Percentiles rank a stretch among this genome's conserved stretches.
phyloP scores from a whole-genome alignment of 2,888 invertebrate species.

The Brachyptera putata region DNA sequence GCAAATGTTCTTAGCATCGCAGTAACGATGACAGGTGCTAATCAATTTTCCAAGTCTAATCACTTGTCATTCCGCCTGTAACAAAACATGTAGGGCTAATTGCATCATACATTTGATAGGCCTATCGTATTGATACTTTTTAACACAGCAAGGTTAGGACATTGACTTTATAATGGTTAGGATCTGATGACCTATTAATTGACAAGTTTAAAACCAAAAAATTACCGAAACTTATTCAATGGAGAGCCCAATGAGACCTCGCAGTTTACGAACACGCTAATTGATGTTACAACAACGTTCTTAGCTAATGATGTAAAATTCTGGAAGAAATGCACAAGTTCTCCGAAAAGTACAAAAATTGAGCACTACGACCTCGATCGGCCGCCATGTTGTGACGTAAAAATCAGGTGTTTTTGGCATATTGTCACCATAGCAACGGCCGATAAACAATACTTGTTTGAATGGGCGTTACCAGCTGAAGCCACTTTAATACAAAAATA shows the following conservation, averaged over 20 bases:
- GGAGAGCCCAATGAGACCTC: too few relatives aligned
- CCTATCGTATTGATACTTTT: too few relatives aligned
- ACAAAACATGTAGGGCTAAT: not conserved
- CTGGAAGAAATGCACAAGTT: too few relatives aligned
- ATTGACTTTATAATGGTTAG: too few relatives aligned
- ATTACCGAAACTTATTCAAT: too few relatives aligned
- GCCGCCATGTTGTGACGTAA: conserved; percentile 23
- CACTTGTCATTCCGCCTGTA: not conserved
- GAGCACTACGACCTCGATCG: not conserved
- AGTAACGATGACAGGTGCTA: not conserved
- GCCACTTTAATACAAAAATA: too few relatives aligned
- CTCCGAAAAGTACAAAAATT: too few relatives aligned
- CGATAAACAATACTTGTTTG: conserved; percentile 3
- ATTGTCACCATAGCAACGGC: conserved; percentile 18
- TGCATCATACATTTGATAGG: conserved; percentile 6
- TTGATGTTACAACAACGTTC: too few relatives aligned
- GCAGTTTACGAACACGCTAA: too few relatives aligned
- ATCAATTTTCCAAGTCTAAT: not conserved
- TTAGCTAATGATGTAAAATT: too few relatives aligned
- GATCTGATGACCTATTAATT: not conserved
- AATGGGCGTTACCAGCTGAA: too few relatives aligned
- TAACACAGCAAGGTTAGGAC: not conserved
- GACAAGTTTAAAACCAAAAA: too few relatives aligned
- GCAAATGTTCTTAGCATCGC: not conserved
- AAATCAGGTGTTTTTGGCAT: conserved; percentile 17